Conservation (phyloP, 2,888 invertebrate species). For the Pristionchus exspectatus region DNA sequence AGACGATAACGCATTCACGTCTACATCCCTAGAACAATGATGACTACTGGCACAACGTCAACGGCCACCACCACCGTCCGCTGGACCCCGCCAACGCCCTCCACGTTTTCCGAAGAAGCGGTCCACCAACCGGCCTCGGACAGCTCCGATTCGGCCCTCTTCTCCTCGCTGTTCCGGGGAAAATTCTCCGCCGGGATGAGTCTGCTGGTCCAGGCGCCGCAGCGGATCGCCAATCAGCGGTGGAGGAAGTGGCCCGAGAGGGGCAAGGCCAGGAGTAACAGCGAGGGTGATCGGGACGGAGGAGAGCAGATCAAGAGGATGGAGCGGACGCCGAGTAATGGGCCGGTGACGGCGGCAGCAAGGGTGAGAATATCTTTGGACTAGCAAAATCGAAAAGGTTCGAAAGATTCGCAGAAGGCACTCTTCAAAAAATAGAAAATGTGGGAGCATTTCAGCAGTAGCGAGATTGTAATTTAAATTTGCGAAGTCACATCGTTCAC, state of each 20-base stretch:
- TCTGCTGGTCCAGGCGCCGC: background rate
- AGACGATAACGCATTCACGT: background rate
- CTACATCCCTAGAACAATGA: background rate
- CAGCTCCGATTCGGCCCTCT: conserved; percentile 1
- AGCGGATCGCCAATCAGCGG: background rate
- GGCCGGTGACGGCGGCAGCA: background rate
- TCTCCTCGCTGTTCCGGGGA: background rate
- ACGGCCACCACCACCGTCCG: background rate
- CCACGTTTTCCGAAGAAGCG: background rate
- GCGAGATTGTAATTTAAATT: no score
- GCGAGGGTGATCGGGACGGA: background rate
- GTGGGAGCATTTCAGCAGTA: no score
- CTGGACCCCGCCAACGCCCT: background rate
- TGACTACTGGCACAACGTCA: background rate
- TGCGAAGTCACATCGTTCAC: no score
- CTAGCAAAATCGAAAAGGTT: no score
- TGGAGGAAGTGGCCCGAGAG: conserved; percentile 28
- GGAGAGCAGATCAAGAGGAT: background rate
- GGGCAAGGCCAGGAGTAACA: background rate
- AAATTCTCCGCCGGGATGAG: background rate
- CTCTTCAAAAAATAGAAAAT: no score
- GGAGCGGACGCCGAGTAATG: background rate
- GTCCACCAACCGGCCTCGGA: background rate
- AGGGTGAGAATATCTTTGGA: background rate
- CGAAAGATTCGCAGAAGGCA: no score